These are phyloP conservation scores for Stegophylla sp. DNA, from an alignment of 2,888 invertebrate species.

Conservation along the genomic window DNA sequence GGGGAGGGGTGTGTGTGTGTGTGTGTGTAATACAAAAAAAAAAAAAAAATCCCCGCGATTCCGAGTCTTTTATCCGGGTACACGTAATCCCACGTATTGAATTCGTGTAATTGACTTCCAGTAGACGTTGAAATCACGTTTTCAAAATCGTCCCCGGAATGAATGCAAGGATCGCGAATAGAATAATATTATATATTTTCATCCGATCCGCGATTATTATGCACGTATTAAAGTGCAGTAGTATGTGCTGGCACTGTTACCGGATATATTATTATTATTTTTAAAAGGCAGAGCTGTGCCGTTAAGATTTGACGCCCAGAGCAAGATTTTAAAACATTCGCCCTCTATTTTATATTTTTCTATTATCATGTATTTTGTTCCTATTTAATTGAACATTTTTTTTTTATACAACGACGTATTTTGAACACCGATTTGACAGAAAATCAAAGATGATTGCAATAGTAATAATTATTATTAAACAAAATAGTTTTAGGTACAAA, in stretches of 20 bases:
- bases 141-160: not conserved
- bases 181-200: not conserved
- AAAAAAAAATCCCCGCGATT: constrained; percentile 20
- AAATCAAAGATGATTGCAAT: too few species aligned
- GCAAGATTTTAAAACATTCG: too few species aligned
- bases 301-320: too few species aligned
- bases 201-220: not conserved
- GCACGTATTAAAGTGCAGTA: not conserved
- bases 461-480: too few species aligned
- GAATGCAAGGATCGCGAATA: constrained; percentile 4
- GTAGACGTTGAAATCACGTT: constrained; percentile 35
- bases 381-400: too few species aligned
- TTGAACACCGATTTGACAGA: too few species aligned
- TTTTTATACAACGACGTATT: not conserved
- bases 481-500: too few species aligned
- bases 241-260: not conserved
- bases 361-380: too few species aligned
- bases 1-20: too few species aligned
- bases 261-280: not conserved
- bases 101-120: constrained; percentile 41
- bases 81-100: constrained; percentile 14
- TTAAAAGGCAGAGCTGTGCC: not conserved
- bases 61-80: constrained; percentile 33
- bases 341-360: too few species aligned
- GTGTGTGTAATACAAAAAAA: not conserved